phyloP scores from a whole-genome alignment of 2,888 invertebrate genomes.

The Unio pictorum region DNA sequence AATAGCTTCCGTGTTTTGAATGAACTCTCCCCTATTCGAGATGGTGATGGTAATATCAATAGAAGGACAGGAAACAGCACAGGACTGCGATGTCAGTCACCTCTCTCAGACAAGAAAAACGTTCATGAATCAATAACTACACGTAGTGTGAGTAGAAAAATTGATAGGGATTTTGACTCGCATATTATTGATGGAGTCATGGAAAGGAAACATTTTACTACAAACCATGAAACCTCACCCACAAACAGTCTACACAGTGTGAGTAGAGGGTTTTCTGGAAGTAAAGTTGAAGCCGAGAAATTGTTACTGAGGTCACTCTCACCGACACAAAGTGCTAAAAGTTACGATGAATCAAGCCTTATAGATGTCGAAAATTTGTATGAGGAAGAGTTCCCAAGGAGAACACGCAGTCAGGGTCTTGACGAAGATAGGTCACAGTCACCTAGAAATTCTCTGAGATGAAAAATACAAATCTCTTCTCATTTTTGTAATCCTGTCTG shows the following conservation, averaged over 20 bases:
- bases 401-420: slow-evolving; percentile 26
- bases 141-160: slow-evolving; percentile 19
- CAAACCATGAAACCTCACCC: neutral
- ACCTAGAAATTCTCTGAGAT: slow-evolving; percentile 1
- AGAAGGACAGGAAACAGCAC: slow-evolving; percentile 38
- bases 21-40: slow-evolving; percentile 48
- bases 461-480: no score
- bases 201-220: slow-evolving; percentile 18
- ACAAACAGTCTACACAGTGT: no score
- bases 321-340: slow-evolving; percentile 20
- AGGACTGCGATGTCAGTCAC: slow-evolving; percentile 14
- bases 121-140: slow-evolving; percentile 11
- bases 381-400: slow-evolving; percentile 14
- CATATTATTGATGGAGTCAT: slow-evolving; percentile 18
- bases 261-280: no score
- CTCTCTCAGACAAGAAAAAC: slow-evolving; percentile 11
- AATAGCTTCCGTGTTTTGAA: slow-evolving; percentile 44
- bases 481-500: no score
- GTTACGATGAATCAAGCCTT: slow-evolving; percentile 15
- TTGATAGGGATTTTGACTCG: slow-evolving; percentile 21
- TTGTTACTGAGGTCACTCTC: no score
- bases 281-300: no score
- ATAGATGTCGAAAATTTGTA: slow-evolving; percentile 39
- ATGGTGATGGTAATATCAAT: slow-evolving; percentile 28
- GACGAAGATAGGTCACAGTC: slow-evolving; percentile 6